Conservation (phyloP, 2,888 invertebrate species). For the Caenorhabditis uteleia region DNA sequence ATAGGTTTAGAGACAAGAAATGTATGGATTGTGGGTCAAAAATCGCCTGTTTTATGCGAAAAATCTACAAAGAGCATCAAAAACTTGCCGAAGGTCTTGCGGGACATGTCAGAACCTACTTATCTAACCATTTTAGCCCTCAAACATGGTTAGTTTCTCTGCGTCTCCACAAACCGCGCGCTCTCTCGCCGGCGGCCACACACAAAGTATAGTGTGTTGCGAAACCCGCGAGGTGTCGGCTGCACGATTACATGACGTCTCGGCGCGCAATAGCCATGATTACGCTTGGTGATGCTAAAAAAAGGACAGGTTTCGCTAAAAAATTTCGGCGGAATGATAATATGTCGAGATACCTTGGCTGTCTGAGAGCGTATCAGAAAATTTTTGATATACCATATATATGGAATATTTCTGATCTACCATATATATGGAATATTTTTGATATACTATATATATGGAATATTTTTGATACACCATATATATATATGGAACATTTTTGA, state of each 20-base stretch:
- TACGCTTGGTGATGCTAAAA: conserved; percentile 34
- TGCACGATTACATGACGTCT: neutral
- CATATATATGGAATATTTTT: neutral
- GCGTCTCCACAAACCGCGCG: neutral
- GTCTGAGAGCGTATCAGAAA: conserved; percentile 32
- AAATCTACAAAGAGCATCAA: conserved; percentile 19
- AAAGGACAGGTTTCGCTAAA: conserved; percentile 41
- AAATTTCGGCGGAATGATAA: conserved; percentile 27
- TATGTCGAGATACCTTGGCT: conserved; percentile 43
- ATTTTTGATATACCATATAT: neutral
- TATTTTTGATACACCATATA: neutral
- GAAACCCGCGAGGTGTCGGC: conserved; percentile 30
- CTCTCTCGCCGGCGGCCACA: too few species aligned
- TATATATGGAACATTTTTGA: neutral
- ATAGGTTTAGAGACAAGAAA: conserved; percentile 11
- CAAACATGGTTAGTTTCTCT: conserved; percentile 27
- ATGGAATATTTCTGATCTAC: neutral
- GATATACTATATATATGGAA: too few species aligned
- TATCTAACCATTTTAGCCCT: conserved; percentile 23
- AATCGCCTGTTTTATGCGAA: conserved; percentile 25
- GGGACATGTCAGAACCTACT: conserved; percentile 9
- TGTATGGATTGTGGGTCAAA: conserved; percentile 22
- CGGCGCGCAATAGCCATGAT: neutral
- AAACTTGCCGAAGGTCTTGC: conserved; percentile 22
- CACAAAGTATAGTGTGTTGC: conserved; percentile 14